Percentiles rank a stretch among this genome's conserved stretches.
Evolutionary conservation across 2,888 invertebrate species (phyloP).

Genomic region (Apodemia zela): DNA sequence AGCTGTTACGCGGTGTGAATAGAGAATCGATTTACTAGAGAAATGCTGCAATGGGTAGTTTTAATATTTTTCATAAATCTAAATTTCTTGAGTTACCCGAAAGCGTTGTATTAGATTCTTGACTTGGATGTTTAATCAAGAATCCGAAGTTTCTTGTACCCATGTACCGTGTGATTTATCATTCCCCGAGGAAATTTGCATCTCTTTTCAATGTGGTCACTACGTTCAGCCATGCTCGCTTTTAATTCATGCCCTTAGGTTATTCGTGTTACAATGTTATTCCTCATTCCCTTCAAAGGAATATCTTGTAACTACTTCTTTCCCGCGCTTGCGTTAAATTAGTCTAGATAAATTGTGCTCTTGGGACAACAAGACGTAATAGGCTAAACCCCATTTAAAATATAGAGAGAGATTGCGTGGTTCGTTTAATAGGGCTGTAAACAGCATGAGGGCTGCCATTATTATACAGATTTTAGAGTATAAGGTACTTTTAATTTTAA

Average conservation of each 20-base stretch:
- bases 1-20: too few species aligned
- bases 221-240: slow-evolving; percentile 69
- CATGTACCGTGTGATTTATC: slow-evolving; percentile 72
- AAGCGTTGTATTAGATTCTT: slow-evolving; percentile 3
- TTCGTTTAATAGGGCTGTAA: not conserved
- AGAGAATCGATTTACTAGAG: not conserved
- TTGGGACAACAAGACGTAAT: slow-evolving; percentile 11
- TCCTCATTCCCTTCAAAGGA: slow-evolving; percentile 21
- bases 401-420: not conserved
- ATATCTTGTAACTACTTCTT: slow-evolving; percentile 14
- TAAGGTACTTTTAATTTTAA: not conserved
- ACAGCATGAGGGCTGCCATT: not conserved
- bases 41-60: not conserved
- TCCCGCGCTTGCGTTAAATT: slow-evolving; percentile 15
- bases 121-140: slow-evolving; percentile 25
- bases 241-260: slow-evolving; percentile 50
- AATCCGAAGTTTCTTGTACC: slow-evolving; percentile 43
- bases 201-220: slow-evolving; percentile 55
- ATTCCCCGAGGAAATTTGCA: slow-evolving; percentile 67
- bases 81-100: not conserved
- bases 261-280: slow-evolving; percentile 38
- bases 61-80: slow-evolving; percentile 2
- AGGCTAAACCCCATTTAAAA: slow-evolving; percentile 15
- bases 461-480: not conserved
- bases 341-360: slow-evolving; percentile 14